A percentile compares a stretch with the other conserved stretches of the same genome.
These are phyloP conservation scores for Smittia sp. DNA, from an alignment of 2,888 invertebrate species.

Conservation along the genomic window DNA sequence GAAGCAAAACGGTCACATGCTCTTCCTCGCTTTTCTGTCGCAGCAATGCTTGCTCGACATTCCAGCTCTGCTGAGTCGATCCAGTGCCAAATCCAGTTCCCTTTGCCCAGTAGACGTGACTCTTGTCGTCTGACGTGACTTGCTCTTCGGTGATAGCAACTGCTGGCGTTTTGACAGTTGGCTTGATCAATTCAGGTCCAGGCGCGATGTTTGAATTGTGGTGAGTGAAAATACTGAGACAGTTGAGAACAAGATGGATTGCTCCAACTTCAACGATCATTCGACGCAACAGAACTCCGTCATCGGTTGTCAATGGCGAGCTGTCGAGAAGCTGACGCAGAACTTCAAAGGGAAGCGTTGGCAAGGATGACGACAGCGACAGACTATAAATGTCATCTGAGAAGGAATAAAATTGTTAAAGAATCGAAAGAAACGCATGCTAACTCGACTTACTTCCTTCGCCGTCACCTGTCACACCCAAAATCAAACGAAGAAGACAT, in stretches of 20 bases:
- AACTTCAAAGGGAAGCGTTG: constrained; percentile 57
- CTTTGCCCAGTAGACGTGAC: constrained; percentile 89
- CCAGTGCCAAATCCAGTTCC: constrained; percentile 97
- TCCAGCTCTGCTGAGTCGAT: constrained; percentile 93
- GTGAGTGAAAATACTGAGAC: constrained; percentile 85
- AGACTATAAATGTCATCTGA: constrained; percentile 69
- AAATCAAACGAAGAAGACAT: constrained; percentile 77
- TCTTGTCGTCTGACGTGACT: constrained; percentile 63
- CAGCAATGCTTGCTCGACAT: constrained; percentile 89
- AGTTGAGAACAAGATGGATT: constrained; percentile 79
- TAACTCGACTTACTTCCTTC: constrained; percentile 68
- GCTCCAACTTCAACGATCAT: constrained; percentile 82
- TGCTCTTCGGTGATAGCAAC: constrained; percentile 50
- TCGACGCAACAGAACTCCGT: constrained; percentile 70
- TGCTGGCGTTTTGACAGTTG: constrained; percentile 51
- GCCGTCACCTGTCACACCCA: constrained; percentile 89
- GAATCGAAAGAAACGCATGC: not conserved
- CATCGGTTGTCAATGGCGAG: constrained; percentile 70
- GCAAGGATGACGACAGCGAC: constrained; percentile 64
- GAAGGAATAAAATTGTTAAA: constrained; percentile 42
- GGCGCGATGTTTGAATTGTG: constrained; percentile 51
- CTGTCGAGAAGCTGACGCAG: constrained; percentile 64
- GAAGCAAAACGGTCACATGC: constrained; percentile 81
- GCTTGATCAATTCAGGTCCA: constrained; percentile 45
- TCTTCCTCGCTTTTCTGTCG: constrained; percentile 90